Evolutionary conservation across 2,113 vertebrate species (phyloP), one percentile per base, ranked within the genome.

Genomic region (Athene cunicularia): DNA sequence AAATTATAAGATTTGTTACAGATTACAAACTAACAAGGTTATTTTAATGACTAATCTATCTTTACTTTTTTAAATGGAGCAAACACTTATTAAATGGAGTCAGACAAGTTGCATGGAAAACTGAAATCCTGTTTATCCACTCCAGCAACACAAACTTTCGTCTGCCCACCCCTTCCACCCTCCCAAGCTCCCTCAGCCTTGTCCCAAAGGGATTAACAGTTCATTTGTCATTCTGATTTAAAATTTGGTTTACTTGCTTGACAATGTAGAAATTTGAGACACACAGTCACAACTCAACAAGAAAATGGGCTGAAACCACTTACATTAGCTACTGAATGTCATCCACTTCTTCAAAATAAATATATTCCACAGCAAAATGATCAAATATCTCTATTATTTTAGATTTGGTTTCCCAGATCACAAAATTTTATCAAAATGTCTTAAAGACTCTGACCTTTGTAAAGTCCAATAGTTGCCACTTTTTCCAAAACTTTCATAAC

Each of bases 171-270:
- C 13, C 37, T 63, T 15, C 41, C 27, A 68, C 50, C 23, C 26
- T 79, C 66, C 45, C n/a, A 27, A 75, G 50, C 20, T 93, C 62
- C 45, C n/a, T 83, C 43, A 53, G 75, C 60, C 72, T 64, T 81
- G 82, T 30, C 86, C 67, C 86, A 39, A 64, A 95, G 76, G 83
- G 93, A 97, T 91, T 95, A 95, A 85, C 66, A 96, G 88, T 37
- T 70, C 88, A 92, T 95, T 89, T 87, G 72, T 96, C 56, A 93
- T 81, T 88, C 39, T 23, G 11, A 92, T 95, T 92, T 88, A 85
- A 86, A 93, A 88, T 74, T 66, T 82, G 30, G 30, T 75, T 93
- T 94, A 82, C 49, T 90, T 90, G 81, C 85, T 86, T 82, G 82
- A 88, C 68, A 92, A 95, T 9, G 1, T 21, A 95, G 76, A 86